Evolutionary conservation across 2,888 invertebrate genomes (phyloP).

Genomic region (Sisyra terminalis): DNA sequence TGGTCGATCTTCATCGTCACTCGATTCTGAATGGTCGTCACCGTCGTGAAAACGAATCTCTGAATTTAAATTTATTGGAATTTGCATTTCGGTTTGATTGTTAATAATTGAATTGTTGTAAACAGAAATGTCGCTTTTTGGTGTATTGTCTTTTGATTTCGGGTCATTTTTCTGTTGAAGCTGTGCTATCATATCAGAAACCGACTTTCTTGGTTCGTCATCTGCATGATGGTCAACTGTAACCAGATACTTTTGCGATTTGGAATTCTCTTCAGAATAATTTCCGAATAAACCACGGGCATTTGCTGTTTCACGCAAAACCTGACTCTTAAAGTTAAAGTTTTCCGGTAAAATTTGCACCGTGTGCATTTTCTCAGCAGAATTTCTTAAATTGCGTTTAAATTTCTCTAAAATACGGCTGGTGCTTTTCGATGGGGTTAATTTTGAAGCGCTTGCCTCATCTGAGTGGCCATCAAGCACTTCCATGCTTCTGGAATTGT

Average conservation of each 20-base stretch:
- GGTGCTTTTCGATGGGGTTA: conserved; percentile 14
- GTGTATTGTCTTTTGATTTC: conserved; percentile 21
- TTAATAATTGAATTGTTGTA: conserved; percentile 3
- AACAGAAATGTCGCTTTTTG: conserved; percentile 17
- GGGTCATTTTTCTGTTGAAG: conserved; percentile 34
- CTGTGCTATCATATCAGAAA: conserved; percentile 44
- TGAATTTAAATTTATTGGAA: conserved; percentile 11
- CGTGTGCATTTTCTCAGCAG: conserved; percentile 25
- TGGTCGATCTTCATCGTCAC: conserved; percentile 37
- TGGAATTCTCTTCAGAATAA: not conserved
- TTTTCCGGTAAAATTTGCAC: conserved; percentile 20
- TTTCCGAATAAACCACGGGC: too few relatives aligned
- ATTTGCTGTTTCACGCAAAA: conserved; percentile 4
- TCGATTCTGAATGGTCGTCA: conserved; percentile 37
- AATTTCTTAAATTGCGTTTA: not conserved
- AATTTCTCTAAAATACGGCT: conserved; percentile 9
- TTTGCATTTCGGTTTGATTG: conserved; percentile 18
- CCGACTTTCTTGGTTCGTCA: conserved; percentile 32
- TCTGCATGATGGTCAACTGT: conserved; percentile 18
- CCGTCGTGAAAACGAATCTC: conserved; percentile 16
- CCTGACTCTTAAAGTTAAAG: conserved; percentile 8
- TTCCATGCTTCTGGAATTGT: conserved; percentile 36
- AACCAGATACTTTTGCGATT: not conserved
- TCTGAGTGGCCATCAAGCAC: conserved; percentile 17
- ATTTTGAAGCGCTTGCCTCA: conserved; percentile 13